Evolutionary conservation across 2,888 invertebrate species (phyloP).

Genomic region (Crocallis elinguaria): DNA sequence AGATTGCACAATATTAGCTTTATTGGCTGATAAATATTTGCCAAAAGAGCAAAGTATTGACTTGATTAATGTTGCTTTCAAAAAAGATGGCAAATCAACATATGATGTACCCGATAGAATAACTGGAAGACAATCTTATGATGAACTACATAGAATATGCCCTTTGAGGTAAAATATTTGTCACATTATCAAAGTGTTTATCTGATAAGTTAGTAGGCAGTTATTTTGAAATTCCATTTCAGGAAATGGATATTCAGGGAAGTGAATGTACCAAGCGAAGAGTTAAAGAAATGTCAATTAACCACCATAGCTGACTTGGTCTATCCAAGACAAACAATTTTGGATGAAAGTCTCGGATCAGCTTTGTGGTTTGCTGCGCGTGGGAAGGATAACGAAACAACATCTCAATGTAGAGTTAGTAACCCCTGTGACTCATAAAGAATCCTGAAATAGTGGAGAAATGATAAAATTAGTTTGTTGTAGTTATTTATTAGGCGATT

Average conservation of each 20-base stretch:
- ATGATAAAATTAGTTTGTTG: too few species aligned
- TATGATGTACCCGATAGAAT: constrained; percentile 93
- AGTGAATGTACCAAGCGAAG: constrained; percentile 89
- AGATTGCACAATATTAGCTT: constrained; percentile 96
- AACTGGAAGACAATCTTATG: constrained; percentile 89
- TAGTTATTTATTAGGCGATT: too few species aligned
- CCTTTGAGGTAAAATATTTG: constrained; percentile 78
- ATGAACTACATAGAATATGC: constrained; percentile 88
- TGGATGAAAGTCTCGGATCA: constrained; percentile 98
- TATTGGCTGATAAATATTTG: constrained; percentile 89
- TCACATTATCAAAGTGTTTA: too few species aligned
- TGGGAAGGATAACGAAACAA: constrained; percentile 84
- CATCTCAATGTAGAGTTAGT: constrained; percentile 87
- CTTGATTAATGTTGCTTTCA: constrained; percentile 97
- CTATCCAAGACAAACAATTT: constrained; percentile 92
- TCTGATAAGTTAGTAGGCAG: too few species aligned
- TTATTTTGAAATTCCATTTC: constrained; percentile 20
- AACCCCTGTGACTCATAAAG: too few species aligned
- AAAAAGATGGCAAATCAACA: constrained; percentile 67
- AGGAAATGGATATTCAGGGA: constrained; percentile 94
- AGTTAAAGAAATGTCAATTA: constrained; percentile 85
- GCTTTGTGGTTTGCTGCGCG: constrained; percentile 98
- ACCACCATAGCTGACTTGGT: constrained; percentile 90
- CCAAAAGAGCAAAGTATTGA: constrained; percentile 90
- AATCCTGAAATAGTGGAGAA: too few species aligned